Conservation (phyloP, 2,888 invertebrate genomes). For the Caenorhabditis panamensis region DNA sequence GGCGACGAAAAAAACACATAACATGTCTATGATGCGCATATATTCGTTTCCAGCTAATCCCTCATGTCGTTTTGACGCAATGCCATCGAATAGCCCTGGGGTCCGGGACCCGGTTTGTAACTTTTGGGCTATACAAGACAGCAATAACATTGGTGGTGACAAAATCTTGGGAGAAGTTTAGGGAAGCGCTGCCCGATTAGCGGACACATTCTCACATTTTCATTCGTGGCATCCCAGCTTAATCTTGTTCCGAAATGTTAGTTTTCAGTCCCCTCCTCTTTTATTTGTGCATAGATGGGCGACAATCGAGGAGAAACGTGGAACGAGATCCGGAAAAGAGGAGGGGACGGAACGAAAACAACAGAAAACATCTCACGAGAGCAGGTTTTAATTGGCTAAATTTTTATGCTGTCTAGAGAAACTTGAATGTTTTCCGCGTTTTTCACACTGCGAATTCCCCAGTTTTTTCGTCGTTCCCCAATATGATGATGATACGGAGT, state of each 20-base stretch:
- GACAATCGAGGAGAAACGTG: slow-evolving; percentile 28
- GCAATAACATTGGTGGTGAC: slow-evolving; percentile 6
- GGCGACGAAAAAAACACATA: slow-evolving; percentile 60
- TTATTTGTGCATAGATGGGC: slow-evolving; percentile 17
- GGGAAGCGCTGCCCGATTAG: slow-evolving; percentile 39
- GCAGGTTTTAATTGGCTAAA: slow-evolving; percentile 58
- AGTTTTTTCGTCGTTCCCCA: slow-evolving; percentile 25
- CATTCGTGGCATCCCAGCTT: slow-evolving; percentile 41
- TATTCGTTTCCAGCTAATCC: slow-evolving; percentile 61
- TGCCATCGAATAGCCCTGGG: slow-evolving; percentile 42
- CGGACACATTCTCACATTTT: slow-evolving; percentile 34
- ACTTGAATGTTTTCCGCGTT: slow-evolving; percentile 41
- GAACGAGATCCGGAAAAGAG: slow-evolving; percentile 3
- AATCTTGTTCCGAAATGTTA: slow-evolving; percentile 53
- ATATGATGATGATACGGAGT: slow-evolving; percentile 35
- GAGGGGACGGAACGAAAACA: slow-evolving; percentile 36
- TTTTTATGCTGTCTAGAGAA: slow-evolving; percentile 35
- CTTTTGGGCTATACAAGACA: slow-evolving; percentile 14
- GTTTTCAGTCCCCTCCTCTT: slow-evolving; percentile 11
- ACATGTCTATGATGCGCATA: slow-evolving; percentile 61
- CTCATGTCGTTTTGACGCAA: slow-evolving; percentile 59
- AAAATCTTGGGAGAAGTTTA: slow-evolving; percentile 14
- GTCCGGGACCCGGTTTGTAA: slow-evolving; percentile 32
- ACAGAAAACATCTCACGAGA: slow-evolving; percentile 46
- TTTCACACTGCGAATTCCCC: slow-evolving; percentile 29